A percentile compares a stretch with the other conserved stretches of the same genome.
Evolutionary conservation across 2,113 vertebrate species (phyloP).

Genomic region (Paraplagusia blochii): DNA sequence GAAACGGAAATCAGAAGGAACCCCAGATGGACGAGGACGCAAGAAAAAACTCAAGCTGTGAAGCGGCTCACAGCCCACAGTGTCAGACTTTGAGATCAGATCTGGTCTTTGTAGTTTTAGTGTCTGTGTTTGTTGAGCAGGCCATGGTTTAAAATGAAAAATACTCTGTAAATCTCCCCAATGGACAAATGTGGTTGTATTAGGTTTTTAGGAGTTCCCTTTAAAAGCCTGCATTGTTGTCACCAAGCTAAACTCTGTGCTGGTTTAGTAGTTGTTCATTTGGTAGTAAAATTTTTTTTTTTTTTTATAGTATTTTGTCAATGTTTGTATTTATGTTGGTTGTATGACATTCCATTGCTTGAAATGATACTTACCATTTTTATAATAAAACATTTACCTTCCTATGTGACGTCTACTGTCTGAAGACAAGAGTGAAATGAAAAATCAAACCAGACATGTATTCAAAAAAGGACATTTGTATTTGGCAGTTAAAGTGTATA

Average conservation of each 20-base stretch:
- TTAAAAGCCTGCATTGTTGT: slow-evolving; percentile 81
- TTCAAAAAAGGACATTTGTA: slow-evolving; percentile 51
- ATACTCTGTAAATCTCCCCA: slow-evolving; percentile 50
- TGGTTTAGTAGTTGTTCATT: slow-evolving; percentile 79
- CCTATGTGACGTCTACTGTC: slow-evolving; percentile 61
- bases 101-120: slow-evolving; percentile 66
- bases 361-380: slow-evolving; percentile 54
- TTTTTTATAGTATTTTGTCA: slow-evolving; percentile 83
- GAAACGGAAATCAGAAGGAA: slow-evolving; percentile 93
- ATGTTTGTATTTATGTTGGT: slow-evolving; percentile 83
- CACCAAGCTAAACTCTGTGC: slow-evolving; percentile 79
- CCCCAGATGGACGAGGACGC: slow-evolving; percentile 89
- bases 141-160: slow-evolving; percentile 66
- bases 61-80: slow-evolving; percentile 51
- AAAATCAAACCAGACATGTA: neutral
- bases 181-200: slow-evolving; percentile 81
- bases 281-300: slow-evolving; percentile 61
- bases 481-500: slow-evolving; percentile 56
- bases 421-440: slow-evolving; percentile 21
- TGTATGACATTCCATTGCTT: slow-evolving; percentile 79
- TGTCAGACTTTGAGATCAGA: slow-evolving; percentile 28
- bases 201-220: slow-evolving; percentile 73
- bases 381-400: slow-evolving; percentile 50
- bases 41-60: slow-evolving; percentile 97
- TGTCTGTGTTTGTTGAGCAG: slow-evolving; percentile 79